Evolutionary conservation across 2,888 invertebrate species (phyloP).

Genomic region (Notocelia uddmanniana): DNA sequence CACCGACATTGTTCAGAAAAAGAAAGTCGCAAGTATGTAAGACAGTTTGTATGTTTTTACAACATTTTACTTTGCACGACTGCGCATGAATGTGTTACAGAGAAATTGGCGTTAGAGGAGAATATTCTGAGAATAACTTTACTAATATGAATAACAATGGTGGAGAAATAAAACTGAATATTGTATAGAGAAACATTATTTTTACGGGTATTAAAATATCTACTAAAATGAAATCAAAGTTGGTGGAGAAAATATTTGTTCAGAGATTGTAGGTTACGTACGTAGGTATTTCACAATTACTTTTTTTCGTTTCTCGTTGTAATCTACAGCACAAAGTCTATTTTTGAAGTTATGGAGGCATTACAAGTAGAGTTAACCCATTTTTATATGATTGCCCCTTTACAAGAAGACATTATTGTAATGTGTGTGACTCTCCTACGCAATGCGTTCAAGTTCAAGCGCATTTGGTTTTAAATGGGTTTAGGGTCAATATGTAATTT

Average conservation of each 20-base stretch:
- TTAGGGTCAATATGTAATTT: too few species aligned
- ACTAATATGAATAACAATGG: conserved; percentile 2
- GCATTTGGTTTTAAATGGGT: too few species aligned
- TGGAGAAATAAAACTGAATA: background rate
- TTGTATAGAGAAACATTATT: background rate
- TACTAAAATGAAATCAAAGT: background rate
- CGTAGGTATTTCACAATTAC: too few species aligned
- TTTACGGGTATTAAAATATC: background rate
- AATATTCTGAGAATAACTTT: conserved; percentile 23
- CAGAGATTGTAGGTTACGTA: too few species aligned
- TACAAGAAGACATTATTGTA: too few species aligned
- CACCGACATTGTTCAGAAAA: background rate
- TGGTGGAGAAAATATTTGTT: background rate
- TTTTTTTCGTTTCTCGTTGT: too few species aligned
- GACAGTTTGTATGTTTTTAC: background rate
- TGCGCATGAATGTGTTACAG: conserved; percentile 14
- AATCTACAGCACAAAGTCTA: too few species aligned
- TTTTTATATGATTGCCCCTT: too few species aligned
- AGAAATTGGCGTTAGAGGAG: conserved; percentile 21
- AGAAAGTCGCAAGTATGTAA: background rate
- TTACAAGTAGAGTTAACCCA: too few species aligned
- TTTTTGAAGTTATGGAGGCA: too few species aligned
- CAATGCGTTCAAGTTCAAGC: too few species aligned
- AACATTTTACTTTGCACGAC: background rate
- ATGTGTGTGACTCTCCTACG: too few species aligned